Evolutionary conservation across 2,797 vertebrate genomes (phyloP).

Genomic region (Poecile montanus): DNA sequence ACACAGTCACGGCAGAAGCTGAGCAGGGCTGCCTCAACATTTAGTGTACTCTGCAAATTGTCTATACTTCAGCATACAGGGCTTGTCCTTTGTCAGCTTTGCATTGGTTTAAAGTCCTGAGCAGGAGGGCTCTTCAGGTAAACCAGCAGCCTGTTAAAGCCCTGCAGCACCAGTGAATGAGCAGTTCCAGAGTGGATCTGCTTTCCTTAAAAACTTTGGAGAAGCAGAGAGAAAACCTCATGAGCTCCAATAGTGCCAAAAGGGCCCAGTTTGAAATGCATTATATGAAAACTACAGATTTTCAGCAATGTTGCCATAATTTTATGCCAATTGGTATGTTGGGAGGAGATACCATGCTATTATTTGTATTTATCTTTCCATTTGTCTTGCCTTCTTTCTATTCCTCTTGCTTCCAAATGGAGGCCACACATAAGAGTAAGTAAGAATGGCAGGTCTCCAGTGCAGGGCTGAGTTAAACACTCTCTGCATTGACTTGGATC

Average conservation of each 20-base stretch:
- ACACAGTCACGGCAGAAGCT: not conserved
- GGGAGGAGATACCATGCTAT: rapidly evolving
- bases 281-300: not conserved
- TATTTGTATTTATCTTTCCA: not conserved
- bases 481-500: not conserved
- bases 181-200: not conserved
- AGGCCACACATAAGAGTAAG: not conserved
- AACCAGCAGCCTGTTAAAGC: not conserved
- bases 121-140: not conserved
- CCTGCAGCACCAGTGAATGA: not conserved
- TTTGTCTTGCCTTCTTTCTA: not conserved
- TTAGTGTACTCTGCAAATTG: not conserved
- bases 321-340: not conserved
- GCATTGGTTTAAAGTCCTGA: not conserved
- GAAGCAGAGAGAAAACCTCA: not conserved
- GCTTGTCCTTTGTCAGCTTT: not conserved
- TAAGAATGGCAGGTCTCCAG: not conserved
- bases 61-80: not conserved
- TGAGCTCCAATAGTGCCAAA: not conserved
- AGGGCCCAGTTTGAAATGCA: not conserved
- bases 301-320: not conserved
- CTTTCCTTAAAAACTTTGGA: not conserved
- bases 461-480: not conserved
- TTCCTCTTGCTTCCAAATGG: not conserved
- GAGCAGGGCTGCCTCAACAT: not conserved